Evolutionary conservation across 2,797 vertebrate species (phyloP).

Genomic region (Melanotaenia trifasciata): DNA sequence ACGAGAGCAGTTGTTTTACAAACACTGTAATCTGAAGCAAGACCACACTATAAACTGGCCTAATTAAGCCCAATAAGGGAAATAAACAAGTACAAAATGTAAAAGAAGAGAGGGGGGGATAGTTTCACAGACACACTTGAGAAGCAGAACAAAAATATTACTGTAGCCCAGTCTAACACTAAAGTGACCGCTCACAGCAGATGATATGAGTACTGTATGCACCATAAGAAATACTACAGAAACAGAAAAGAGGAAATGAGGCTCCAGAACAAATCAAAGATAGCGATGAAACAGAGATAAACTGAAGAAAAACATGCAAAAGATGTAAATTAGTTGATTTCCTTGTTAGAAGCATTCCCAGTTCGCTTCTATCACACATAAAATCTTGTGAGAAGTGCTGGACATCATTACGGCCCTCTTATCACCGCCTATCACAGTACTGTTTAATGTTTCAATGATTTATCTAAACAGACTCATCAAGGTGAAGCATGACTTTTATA

Average conservation of each 20-base stretch:
- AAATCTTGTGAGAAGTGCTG: background rate
- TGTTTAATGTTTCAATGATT: constrained; percentile 48
- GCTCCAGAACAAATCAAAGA: constrained; percentile 4
- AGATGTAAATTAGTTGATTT: background rate
- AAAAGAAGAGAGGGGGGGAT: background rate
- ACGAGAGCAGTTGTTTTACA: constrained; percentile 30
- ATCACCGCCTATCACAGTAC: background rate
- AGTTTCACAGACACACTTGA: background rate
- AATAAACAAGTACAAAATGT: background rate
- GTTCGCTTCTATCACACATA: background rate
- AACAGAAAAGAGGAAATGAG: constrained; percentile 18
- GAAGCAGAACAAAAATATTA: constrained; percentile 9
- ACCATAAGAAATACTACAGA: constrained; percentile 1
- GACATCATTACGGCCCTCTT: background rate
- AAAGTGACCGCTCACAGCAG: constrained; percentile 10
- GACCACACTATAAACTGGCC: constrained; percentile 22
- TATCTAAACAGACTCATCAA: constrained; percentile 28
- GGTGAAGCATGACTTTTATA: constrained; percentile 15
- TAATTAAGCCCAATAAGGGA: constrained; percentile 37
- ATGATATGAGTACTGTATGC: background rate
- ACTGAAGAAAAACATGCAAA: background rate
- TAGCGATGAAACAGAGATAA: background rate
- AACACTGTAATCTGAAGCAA: constrained; percentile 39
- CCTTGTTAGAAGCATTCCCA: background rate
- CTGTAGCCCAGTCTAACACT: background rate